phyloP scores from a whole-genome alignment of 2,888 invertebrate species.

The Theodoxus fluviatilis region DNA sequence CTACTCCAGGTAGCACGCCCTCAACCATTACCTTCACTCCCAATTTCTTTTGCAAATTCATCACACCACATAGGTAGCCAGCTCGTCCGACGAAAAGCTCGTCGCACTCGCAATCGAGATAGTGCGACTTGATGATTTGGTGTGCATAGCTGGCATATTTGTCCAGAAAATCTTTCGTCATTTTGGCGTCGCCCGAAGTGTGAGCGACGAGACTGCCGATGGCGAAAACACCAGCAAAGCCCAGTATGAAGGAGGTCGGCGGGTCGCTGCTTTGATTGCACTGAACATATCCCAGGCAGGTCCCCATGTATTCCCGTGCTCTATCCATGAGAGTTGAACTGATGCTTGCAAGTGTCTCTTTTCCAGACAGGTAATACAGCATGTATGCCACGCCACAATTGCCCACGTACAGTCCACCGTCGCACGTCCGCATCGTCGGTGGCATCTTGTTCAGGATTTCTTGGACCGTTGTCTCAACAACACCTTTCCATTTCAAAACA shows the following conservation, averaged over 20 bases:
- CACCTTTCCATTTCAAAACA: conserved; percentile 42
- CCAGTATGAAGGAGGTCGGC: conserved; percentile 78
- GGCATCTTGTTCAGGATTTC: conserved; percentile 45
- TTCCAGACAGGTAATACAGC: conserved; percentile 76
- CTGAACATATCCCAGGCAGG: conserved; percentile 69
- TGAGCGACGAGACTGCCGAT: conserved; percentile 68
- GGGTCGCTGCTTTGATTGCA: conserved; percentile 65
- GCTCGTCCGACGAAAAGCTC: conserved; percentile 86
- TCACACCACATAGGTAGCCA: conserved; percentile 80
- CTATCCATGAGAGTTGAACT: conserved; percentile 69
- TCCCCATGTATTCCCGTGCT: conserved; percentile 73
- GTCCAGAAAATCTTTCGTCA: conserved; percentile 37
- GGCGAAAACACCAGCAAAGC: conserved; percentile 80
- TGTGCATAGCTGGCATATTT: conserved; percentile 67
- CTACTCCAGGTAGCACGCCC: background rate
- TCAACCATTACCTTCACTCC: conserved; percentile 31
- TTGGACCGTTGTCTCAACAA: conserved; percentile 39
- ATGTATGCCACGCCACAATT: conserved; percentile 78
- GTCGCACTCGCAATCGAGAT: conserved; percentile 71
- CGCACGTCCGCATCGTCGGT: conserved; percentile 50
- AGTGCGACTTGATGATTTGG: conserved; percentile 65
- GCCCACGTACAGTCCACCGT: conserved; percentile 77
- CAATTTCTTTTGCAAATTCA: conserved; percentile 72
- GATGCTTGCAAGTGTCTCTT: conserved; percentile 59
- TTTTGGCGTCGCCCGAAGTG: conserved; percentile 64